These are phyloP conservation scores for Atherinosoma microstoma DNA, from an alignment of 2,797 vertebrate genomes.

Conservation along the genomic window DNA sequence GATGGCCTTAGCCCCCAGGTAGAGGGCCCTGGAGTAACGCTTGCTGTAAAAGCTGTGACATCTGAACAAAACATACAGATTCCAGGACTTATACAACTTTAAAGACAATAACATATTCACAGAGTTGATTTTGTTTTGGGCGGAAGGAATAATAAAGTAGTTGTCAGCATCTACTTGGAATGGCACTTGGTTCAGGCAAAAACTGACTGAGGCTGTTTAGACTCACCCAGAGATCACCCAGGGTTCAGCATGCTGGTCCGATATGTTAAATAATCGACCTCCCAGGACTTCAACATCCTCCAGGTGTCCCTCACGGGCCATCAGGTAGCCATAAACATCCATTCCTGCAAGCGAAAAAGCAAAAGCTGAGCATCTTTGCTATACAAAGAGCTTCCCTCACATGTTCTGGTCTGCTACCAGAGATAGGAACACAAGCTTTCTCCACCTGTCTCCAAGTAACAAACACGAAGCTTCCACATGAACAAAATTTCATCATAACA, in stretches of 20 bases:
- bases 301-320: slow-evolving; percentile 96
- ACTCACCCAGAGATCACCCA: slow-evolving; percentile 98
- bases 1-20: slow-evolving; percentile 97
- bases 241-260: slow-evolving; percentile 97
- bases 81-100: background rate
- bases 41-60: slow-evolving; percentile 99
- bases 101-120: background rate
- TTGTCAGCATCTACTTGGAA: background rate
- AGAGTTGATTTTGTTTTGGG: background rate
- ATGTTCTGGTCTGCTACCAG: too few relatives aligned
- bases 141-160: too few relatives aligned
- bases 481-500: too few relatives aligned
- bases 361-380: background rate
- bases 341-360: slow-evolving; percentile 84
- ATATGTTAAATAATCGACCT: slow-evolving; percentile 98
- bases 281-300: slow-evolving; percentile 98
- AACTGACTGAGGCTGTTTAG: background rate
- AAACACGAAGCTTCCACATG: too few relatives aligned
- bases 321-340: slow-evolving; percentile 97
- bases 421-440: too few relatives aligned
- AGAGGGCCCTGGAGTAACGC: slow-evolving; percentile 95
- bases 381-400: too few relatives aligned
- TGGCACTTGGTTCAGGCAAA: background rate
- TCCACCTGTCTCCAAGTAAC: too few relatives aligned
- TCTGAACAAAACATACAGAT: slow-evolving; percentile 70